These are phyloP conservation scores for Pollachius pollachius DNA, from an alignment of 2,113 vertebrate species.

Conservation along the genomic window DNA sequence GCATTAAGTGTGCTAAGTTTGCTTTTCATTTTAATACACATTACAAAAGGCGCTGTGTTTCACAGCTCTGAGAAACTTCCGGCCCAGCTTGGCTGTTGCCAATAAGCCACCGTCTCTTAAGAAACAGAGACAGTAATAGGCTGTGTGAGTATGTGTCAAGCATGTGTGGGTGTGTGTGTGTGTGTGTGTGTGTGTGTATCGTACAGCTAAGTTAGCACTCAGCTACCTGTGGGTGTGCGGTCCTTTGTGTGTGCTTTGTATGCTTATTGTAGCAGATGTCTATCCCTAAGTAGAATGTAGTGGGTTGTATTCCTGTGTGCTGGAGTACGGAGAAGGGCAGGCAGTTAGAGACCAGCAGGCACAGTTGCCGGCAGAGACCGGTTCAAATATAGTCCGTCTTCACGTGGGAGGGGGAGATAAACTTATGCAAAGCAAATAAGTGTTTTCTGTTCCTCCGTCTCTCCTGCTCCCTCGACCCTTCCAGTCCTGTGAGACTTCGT, in stretches of 20 bases:
- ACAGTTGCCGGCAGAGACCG: constrained; percentile 39
- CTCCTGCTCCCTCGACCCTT: not conserved
- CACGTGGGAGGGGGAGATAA: constrained; percentile 33
- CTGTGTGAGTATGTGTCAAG: constrained; percentile 9
- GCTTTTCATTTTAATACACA: not conserved
- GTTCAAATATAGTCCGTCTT: constrained; percentile 44
- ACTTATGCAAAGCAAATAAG: constrained; percentile 42
- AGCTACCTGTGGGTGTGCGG: too few relatives aligned
- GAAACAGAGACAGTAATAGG: too few relatives aligned
- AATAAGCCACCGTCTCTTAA: too few relatives aligned
- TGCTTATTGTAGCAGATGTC: constrained; percentile 28
- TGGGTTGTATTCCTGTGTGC: constrained; percentile 34
- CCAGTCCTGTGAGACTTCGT: too few relatives aligned
- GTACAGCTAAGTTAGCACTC: not conserved
- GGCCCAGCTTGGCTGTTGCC: too few relatives aligned
- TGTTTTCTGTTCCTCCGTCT: constrained; percentile 7
- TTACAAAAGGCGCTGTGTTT: too few relatives aligned
- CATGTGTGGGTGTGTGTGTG: constrained; percentile 24
- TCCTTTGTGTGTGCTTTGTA: not conserved
- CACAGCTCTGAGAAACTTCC: too few relatives aligned
- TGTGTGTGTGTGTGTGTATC: constrained; percentile 23
- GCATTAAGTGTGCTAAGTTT: constrained; percentile 7
- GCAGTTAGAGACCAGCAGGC: constrained; percentile 44
- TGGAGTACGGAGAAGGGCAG: constrained; percentile 4
- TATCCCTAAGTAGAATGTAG: constrained; percentile 33